A percentile compares a stretch with the other conserved stretches of the same genome.
Conservation (phyloP, 2,113 vertebrate genomes). For the Strix uralensis region DNA sequence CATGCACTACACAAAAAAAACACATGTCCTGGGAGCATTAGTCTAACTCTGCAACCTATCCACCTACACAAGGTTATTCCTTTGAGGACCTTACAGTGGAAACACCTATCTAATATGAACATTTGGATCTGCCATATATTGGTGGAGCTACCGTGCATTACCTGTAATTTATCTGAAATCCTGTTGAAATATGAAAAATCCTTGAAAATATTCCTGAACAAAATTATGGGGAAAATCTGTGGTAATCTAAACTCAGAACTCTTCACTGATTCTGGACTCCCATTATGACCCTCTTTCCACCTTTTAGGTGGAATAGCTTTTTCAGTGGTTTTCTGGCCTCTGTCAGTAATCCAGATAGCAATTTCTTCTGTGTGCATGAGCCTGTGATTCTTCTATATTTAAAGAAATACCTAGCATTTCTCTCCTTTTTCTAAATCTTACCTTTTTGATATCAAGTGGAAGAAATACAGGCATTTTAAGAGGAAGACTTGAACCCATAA, state of each 20-base stretch:
- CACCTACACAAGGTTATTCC: neutral
- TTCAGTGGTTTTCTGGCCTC: neutral
- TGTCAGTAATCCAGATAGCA: neutral
- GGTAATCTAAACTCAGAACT: neutral
- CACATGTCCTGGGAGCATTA: neutral
- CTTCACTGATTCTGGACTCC: neutral
- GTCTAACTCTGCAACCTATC: neutral
- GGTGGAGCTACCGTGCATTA: neutral
- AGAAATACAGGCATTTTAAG: neutral
- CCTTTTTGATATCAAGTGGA: neutral
- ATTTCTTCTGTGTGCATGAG: neutral
- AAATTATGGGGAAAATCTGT: neutral
- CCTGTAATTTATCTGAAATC: neutral
- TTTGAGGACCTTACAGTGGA: neutral
- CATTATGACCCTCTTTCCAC: neutral
- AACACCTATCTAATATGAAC: neutral
- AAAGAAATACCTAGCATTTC: neutral
- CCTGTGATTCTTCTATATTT: neutral
- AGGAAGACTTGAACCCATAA: neutral
- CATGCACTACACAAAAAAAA: neutral
- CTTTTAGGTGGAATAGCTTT: neutral
- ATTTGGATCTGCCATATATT: neutral
- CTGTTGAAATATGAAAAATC: neutral
- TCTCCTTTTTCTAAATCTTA: neutral
- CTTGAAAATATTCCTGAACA: neutral